A percentile compares a stretch with the other conserved stretches of the same genome.
Evolutionary conservation across 2,797 vertebrate genomes (phyloP).

Genomic region (Neosilurus hyrtlii): DNA sequence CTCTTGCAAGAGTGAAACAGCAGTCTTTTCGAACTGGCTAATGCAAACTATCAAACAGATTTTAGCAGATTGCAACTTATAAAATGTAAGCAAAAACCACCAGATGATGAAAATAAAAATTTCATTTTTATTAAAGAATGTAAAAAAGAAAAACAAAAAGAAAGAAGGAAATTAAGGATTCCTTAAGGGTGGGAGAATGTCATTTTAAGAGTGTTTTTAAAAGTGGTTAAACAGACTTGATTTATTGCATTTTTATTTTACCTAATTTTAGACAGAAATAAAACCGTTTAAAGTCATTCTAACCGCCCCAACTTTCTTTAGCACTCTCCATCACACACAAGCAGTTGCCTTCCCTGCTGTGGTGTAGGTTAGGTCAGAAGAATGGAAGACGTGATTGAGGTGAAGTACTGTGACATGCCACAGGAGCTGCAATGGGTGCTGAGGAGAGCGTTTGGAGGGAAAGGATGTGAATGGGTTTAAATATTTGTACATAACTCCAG

Average conservation of each 20-base stretch:
- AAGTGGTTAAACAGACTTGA: neutral
- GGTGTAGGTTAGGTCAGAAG: neutral
- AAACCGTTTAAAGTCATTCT: neutral
- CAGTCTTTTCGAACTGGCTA: too few species aligned
- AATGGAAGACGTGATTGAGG: conserved; percentile 12
- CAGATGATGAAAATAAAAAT: too few species aligned
- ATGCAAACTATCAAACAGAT: too few species aligned
- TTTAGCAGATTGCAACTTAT: too few species aligned
- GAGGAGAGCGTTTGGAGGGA: conserved; percentile 42
- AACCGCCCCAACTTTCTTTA: neutral
- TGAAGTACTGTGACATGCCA: conserved; percentile 25
- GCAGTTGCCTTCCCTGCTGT: neutral
- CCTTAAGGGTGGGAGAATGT: neutral
- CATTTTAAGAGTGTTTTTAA: neutral
- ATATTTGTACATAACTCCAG: conserved; percentile 59
- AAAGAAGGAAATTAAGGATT: neutral
- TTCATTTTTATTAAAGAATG: too few species aligned
- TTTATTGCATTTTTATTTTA: neutral
- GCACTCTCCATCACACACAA: neutral
- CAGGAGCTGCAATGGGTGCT: conserved; percentile 24
- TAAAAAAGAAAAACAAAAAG: too few species aligned
- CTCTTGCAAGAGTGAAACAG: too few species aligned
- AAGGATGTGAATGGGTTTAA: conserved; percentile 58
- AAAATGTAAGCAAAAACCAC: too few species aligned
- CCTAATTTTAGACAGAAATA: neutral